Percentiles rank a stretch among this genome's conserved stretches.
These are phyloP conservation scores for Paguma larvata DNA, from an alignment of 2,797 vertebrate species.

Conservation along the genomic window DNA sequence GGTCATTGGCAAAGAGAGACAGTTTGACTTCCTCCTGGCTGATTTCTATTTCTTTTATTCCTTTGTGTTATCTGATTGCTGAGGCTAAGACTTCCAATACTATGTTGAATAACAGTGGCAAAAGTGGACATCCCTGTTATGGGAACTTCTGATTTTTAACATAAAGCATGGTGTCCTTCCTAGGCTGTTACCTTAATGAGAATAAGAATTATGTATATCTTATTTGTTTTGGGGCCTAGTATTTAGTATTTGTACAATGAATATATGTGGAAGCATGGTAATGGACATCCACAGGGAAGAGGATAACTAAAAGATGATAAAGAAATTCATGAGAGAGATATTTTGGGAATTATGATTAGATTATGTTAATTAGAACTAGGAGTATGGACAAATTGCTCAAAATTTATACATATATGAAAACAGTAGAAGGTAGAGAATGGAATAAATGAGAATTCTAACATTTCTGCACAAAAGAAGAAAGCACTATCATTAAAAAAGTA, in stretches of 20 bases:
- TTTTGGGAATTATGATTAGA: neutral
- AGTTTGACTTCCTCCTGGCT: too few species aligned
- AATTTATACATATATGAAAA: neutral
- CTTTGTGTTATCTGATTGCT: too few species aligned
- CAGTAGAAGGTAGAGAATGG: neutral
- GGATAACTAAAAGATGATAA: neutral
- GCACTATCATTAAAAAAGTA: neutral
- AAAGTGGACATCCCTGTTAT: too few species aligned
- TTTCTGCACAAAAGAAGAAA: neutral
- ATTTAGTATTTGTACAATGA: constrained; percentile 10
- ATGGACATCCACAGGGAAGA: neutral
- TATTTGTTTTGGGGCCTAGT: neutral
- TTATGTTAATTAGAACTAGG: neutral
- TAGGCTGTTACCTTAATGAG: neutral
- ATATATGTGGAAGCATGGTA: neutral
- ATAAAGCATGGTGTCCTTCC: neutral
- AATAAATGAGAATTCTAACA: neutral
- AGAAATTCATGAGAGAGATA: neutral
- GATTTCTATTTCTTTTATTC: too few species aligned
- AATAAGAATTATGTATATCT: neutral
- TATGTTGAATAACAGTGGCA: too few species aligned
- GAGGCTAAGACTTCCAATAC: too few species aligned
- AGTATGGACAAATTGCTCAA: neutral
- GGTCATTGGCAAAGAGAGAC: too few species aligned
- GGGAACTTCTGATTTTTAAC: neutral